These are phyloP conservation scores for Leucopsar rothschildi DNA, from an alignment of 2,113 vertebrate genomes.

Conservation along the genomic window DNA sequence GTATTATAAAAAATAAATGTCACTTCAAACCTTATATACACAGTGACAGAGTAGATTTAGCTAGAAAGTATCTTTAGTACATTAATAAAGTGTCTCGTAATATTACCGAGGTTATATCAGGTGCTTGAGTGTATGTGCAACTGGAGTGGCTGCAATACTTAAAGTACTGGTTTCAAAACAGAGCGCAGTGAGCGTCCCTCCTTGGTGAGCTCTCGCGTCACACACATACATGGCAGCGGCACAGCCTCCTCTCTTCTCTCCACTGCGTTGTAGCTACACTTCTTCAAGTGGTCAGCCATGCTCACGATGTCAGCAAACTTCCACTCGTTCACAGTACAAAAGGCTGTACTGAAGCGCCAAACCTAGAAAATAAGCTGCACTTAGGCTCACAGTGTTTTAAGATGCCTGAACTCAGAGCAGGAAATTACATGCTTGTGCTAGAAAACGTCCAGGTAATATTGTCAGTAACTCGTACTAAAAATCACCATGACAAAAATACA, in stretches of 20 bases:
- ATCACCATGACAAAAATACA: background rate
- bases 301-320: conserved; percentile 90
- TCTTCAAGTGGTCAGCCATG: conserved; percentile 96
- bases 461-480: background rate
- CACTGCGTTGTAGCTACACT: conserved; percentile 88
- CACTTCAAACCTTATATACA: conserved; percentile 84
- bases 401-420: background rate
- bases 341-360: conserved; percentile 96
- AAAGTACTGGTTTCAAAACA: conserved; percentile 89
- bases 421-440: background rate
- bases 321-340: conserved; percentile 91
- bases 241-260: conserved; percentile 89
- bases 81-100: conserved; percentile 76
- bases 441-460: background rate
- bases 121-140: conserved; percentile 74
- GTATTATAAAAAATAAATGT: conserved; percentile 86
- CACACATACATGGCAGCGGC: conserved; percentile 94
- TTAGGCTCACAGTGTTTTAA: conserved; percentile 44
- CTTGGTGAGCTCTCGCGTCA: conserved; percentile 90
- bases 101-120: conserved; percentile 72
- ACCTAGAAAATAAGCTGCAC: conserved; percentile 78
- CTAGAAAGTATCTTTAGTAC: conserved; percentile 79
- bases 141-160: conserved; percentile 63
- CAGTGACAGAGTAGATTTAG: conserved; percentile 76
- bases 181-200: conserved; percentile 89